phyloP scores from a whole-genome alignment of 2,113 vertebrate genomes.

The Puntigrus tetrazona region DNA sequence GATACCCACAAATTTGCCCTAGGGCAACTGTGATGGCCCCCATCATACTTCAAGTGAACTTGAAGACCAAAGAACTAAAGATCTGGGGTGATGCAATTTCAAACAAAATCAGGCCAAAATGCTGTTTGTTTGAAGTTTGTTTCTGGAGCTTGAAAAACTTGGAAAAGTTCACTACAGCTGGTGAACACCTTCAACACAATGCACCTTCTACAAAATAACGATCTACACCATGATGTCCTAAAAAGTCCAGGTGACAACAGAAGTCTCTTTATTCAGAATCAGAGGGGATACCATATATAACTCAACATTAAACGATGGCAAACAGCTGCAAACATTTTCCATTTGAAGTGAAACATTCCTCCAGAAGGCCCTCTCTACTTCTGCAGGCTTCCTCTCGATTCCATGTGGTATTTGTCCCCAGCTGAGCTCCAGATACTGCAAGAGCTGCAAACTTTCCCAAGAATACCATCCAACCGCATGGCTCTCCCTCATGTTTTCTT shows the following conservation, averaged over 20 bases:
- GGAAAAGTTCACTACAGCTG: not conserved
- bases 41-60: not conserved
- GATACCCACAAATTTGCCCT: not conserved
- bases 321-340: conserved; percentile 76
- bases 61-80: too few relatives aligned
- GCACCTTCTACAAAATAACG: not conserved
- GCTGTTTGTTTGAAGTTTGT: not conserved
- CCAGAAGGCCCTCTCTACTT: conserved; percentile 67
- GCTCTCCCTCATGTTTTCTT: conserved; percentile 55
- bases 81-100: not conserved
- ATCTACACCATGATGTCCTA: not conserved
- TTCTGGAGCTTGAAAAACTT: not conserved
- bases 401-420: conserved; percentile 81
- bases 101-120: not conserved
- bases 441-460: conserved; percentile 82
- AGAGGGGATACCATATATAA: conserved; percentile 49
- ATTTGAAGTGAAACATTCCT: conserved; percentile 80
- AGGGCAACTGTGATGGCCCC: not conserved
- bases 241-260: conserved; percentile 11
- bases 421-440: conserved; percentile 75
- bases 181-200: not conserved
- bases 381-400: conserved; percentile 75
- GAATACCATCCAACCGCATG: conserved; percentile 76
- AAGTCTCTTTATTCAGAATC: conserved; percentile 20
- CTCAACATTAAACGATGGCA: conserved; percentile 59